A percentile compares a stretch with the other conserved stretches of the same genome.
Evolutionary conservation across 2,888 invertebrate genomes (phyloP).

Genomic region (Agrochola litura): DNA sequence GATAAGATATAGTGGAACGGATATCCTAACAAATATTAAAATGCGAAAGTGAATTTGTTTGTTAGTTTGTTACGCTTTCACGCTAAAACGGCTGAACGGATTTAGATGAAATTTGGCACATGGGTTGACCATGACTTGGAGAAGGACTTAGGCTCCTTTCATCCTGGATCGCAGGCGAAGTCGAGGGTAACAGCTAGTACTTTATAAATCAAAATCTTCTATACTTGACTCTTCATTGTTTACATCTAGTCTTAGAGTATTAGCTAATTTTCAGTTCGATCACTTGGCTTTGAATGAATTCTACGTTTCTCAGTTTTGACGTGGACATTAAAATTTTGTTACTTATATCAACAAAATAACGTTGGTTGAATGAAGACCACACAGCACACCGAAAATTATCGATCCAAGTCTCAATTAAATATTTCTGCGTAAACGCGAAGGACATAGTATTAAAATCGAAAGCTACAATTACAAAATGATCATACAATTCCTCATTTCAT

Average conservation of each 20-base stretch:
- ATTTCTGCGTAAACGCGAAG: constrained; percentile 34
- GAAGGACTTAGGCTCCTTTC: no score
- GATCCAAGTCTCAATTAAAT: constrained; percentile 10
- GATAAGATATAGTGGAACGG: no score
- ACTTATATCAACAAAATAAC: background rate
- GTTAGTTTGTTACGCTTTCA: no score
- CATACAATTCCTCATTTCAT: constrained; percentile 52
- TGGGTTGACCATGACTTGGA: no score
- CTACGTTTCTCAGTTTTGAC: background rate
- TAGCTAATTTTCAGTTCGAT: background rate
- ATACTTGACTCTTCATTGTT: background rate
- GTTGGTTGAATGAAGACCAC: constrained; percentile 13
- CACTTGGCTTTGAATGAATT: background rate
- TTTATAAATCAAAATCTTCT: no score
- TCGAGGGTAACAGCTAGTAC: no score
- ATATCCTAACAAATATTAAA: no score
- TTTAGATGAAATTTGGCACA: no score
- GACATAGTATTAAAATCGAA: constrained; percentile 39
- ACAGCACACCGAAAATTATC: constrained; percentile 17
- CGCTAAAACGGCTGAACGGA: no score
- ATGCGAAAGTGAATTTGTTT: no score
- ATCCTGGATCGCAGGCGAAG: no score
- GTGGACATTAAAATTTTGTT: no score
- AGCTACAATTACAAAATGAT: constrained; percentile 49
- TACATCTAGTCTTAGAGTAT: background rate